Evolutionary conservation across 2,797 vertebrate species (phyloP), one percentile per base, ranked within the genome.

Genomic region (Nannoperca australis): DNA sequence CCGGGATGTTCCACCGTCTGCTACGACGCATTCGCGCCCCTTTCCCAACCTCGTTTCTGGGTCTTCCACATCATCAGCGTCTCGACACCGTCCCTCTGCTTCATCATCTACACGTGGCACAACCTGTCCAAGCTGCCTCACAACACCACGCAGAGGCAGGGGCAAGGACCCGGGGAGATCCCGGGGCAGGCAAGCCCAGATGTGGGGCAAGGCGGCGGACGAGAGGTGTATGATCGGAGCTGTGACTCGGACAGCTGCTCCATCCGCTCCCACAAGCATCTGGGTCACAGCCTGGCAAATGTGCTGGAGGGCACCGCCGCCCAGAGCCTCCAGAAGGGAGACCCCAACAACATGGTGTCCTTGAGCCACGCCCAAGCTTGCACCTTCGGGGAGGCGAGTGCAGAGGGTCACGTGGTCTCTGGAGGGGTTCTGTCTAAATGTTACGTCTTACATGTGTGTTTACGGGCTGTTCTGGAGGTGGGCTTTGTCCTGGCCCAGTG

Each of bases 51-150:
- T 9, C 95, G 98, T 14, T 99, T 99, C 89, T 99, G 98, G 98
- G 97, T 99, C 1, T 99, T 99, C 79, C 98, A 99, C 94, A 98
- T 99, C 90, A 97, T 99, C 72, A 95, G 96, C 0, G 96, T 99
- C 13, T 97, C 98, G 59, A 97, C 97, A 0, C 98, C 98, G 0
- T 98, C 97, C 0, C 96, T 99, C 49, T 96, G 98, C 90, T 99
- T 99, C 79, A 93, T 99, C 45, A 96, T 97, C 82, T 99, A 98
- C 3, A 97, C 97, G 1, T 97, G 98, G 89, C 98, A 99, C 72
- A 98, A 96, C 82, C 96, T 99, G n/a, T 96, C 97, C 74, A 96
- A 96, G 76, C 38, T 81, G 47, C 60, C 95, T 66, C 92, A 92
- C 24, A 82, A 49, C 56, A 45, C 38, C 84, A 66, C 87, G 86